Evolutionary conservation across 2,888 invertebrate genomes (phyloP).

Genomic region (Oscheius sp.): DNA sequence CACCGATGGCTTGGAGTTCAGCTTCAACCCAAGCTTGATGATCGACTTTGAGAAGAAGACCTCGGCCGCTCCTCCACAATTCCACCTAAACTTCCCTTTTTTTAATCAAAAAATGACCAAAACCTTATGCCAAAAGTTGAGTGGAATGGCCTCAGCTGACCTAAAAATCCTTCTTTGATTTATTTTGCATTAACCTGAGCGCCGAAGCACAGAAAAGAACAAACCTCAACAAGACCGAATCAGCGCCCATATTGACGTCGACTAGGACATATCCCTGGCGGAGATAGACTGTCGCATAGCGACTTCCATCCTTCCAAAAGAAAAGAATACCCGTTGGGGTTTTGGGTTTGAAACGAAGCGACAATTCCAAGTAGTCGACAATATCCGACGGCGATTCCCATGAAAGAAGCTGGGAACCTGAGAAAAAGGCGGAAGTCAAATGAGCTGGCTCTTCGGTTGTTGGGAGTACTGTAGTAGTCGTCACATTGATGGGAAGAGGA

Average conservation of each 20-base stretch:
- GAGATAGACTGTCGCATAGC: conserved; percentile 42
- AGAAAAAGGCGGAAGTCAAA: conserved; percentile 1
- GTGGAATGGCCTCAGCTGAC: conserved; percentile 43
- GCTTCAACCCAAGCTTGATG: conserved; percentile 50
- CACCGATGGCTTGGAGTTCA: conserved; percentile 32
- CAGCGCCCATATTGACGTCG: conserved; percentile 46
- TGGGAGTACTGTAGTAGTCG: conserved; percentile 22
- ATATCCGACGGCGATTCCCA: conserved; percentile 29
- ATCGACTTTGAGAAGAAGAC: conserved; percentile 50
- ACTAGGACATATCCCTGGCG: conserved; percentile 43
- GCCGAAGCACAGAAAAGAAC: neutral
- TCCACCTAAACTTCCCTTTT: too few relatives aligned
- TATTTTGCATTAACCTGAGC: conserved; percentile 6
- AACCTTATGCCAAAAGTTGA: conserved; percentile 55
- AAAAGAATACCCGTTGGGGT: conserved; percentile 41
- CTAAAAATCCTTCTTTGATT: conserved; percentile 34
- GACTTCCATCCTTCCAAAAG: conserved; percentile 43
- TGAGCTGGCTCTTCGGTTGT: conserved; percentile 11
- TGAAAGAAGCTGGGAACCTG: conserved; percentile 16
- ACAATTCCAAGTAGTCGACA: conserved; percentile 33
- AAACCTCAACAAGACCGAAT: conserved; percentile 39
- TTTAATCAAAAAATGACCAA: too few relatives aligned
- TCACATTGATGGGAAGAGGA: neutral
- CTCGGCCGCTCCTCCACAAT: conserved; percentile 53
- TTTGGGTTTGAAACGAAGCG: conserved; percentile 37